Percentiles rank a stretch among this genome's conserved stretches.
Conservation (phyloP, 2,888 invertebrate genomes). For the Thereva unica region DNA sequence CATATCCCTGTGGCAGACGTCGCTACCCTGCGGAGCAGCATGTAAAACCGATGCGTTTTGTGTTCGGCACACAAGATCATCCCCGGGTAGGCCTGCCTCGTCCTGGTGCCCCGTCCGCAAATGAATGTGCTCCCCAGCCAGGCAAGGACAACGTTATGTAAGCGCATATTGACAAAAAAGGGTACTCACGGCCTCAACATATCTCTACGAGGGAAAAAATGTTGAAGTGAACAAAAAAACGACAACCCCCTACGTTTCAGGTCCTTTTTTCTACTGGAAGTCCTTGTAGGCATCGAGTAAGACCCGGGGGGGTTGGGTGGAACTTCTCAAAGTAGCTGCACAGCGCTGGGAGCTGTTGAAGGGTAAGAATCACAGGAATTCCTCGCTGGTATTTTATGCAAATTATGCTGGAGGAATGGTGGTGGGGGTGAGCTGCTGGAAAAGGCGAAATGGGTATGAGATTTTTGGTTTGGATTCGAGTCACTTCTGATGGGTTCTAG, state of each 20-base stretch:
- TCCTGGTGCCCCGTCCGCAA: too few relatives aligned
- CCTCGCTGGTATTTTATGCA: conserved; percentile 33
- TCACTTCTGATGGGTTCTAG: conserved; percentile 10
- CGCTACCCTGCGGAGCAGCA: not conserved
- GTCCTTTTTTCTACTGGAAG: conserved; percentile 5
- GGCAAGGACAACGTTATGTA: too few relatives aligned
- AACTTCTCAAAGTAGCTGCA: conserved; percentile 14
- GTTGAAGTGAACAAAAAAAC: not conserved
- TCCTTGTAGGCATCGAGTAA: conserved; percentile 15
- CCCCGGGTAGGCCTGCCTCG: too few relatives aligned
- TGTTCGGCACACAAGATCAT: too few relatives aligned
- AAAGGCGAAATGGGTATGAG: too few relatives aligned
- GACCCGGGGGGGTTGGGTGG: not conserved
- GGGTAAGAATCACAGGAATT: conserved; percentile 31
- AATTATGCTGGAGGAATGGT: conserved; percentile 28
- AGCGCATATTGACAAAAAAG: not conserved
- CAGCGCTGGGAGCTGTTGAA: conserved; percentile 20
- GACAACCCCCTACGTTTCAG: not conserved
- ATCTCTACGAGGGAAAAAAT: conserved; percentile 1
- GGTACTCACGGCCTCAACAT: not conserved
- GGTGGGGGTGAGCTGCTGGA: not conserved
- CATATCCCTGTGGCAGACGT: not conserved
- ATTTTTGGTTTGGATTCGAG: too few relatives aligned
- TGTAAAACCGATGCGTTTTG: too few relatives aligned
- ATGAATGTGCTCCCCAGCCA: too few relatives aligned